Conservation (phyloP, 2,113 vertebrate genomes). For the Petaurus breviceps region DNA sequence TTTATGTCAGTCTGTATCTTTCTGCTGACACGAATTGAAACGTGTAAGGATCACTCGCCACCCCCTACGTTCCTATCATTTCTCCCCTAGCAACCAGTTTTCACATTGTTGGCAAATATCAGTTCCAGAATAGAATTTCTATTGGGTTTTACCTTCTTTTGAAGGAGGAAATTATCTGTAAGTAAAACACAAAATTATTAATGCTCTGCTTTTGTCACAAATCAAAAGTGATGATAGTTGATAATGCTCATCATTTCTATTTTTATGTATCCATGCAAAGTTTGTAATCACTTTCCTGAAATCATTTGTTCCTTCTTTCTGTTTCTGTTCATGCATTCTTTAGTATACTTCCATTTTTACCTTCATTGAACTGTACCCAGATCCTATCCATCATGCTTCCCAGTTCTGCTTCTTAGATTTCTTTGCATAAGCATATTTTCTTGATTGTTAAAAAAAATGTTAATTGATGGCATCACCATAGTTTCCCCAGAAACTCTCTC, state of each 20-base stretch:
- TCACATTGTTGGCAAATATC: neutral
- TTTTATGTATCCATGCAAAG: neutral
- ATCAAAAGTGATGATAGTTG: neutral
- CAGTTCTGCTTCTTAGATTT: neutral
- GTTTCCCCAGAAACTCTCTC: neutral
- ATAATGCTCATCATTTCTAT: neutral
- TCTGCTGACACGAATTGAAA: neutral
- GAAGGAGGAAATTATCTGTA: neutral
- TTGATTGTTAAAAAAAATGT: neutral
- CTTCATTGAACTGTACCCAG: neutral
- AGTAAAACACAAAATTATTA: neutral
- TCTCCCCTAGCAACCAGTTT: neutral
- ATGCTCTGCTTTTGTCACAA: neutral
- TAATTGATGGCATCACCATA: neutral
- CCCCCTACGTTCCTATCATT: neutral
- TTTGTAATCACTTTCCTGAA: neutral
- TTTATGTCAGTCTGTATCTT: neutral
- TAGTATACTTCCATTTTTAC: neutral
- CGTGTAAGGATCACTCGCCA: neutral
- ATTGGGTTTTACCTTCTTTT: neutral
- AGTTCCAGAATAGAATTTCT: neutral
- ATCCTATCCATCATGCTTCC: neutral
- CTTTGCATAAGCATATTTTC: neutral
- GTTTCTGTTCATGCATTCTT: neutral
- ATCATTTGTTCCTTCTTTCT: neutral